A percentile compares a stretch with the other conserved stretches of the same genome.
Evolutionary conservation across 2,797 vertebrate species (phyloP).

Genomic region (Potorous gilbertii): DNA sequence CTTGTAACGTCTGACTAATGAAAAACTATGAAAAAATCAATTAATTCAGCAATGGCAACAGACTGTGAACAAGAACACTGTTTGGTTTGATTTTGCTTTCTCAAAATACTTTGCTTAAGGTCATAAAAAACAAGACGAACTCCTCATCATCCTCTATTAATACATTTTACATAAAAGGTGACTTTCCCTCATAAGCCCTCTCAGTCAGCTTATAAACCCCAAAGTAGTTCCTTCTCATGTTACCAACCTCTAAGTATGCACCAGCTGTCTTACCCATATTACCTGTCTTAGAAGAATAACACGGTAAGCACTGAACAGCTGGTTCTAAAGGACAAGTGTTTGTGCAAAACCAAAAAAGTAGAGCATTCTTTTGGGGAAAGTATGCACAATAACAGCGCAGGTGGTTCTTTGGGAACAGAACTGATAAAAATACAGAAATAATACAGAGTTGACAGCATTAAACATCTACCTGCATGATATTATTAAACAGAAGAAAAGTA

Average conservation of each 20-base stretch:
- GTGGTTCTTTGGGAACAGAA: not conserved
- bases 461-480: not conserved
- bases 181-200: not conserved
- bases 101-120: not conserved
- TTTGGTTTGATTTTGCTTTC: not conserved
- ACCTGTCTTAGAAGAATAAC: not conserved
- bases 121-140: not conserved
- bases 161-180: not conserved
- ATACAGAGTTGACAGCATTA: not conserved
- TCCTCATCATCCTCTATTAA: not conserved
- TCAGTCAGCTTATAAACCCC: not conserved
- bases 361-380: not conserved
- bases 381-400: not conserved
- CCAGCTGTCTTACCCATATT: not conserved
- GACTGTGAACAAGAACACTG: not conserved
- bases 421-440: too few relatives aligned
- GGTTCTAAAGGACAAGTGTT: not conserved
- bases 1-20: not conserved
- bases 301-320: not conserved
- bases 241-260: not conserved
- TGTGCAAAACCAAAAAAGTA: not conserved
- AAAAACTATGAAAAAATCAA: not conserved
- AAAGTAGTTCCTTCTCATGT: not conserved
- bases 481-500: not conserved
- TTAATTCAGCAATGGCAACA: not conserved